phyloP scores from a whole-genome alignment of 2,888 invertebrate species.

The Xanthia icteritia region DNA sequence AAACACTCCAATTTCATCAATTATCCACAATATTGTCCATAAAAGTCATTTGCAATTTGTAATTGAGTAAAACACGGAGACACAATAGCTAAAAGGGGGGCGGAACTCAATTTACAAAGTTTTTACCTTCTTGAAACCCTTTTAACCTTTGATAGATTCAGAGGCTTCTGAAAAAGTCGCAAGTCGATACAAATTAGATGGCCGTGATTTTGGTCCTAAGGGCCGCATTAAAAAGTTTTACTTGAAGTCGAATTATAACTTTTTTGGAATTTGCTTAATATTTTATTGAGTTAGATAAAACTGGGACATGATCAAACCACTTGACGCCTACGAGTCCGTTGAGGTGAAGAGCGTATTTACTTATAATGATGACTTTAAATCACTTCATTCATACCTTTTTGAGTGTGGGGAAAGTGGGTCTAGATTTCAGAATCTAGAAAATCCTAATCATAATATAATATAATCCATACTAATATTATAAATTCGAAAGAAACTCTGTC shows the following conservation, averaged over 20 bases:
- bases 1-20: slow-evolving; percentile 28
- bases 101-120: slow-evolving; percentile 72
- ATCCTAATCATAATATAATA: too few relatives aligned
- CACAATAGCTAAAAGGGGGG: slow-evolving; percentile 69
- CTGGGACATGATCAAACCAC: slow-evolving; percentile 23
- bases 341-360: slow-evolving; percentile 7
- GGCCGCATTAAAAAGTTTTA: slow-evolving; percentile 51
- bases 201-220: slow-evolving; percentile 37
- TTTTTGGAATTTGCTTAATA: slow-evolving; percentile 39
- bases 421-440: neutral
- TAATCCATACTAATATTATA: too few relatives aligned
- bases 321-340: slow-evolving; percentile 12
- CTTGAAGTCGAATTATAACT: slow-evolving; percentile 43
- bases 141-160: slow-evolving; percentile 68
- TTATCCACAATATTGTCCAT: slow-evolving; percentile 30
- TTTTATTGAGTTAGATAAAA: slow-evolving; percentile 49
- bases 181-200: slow-evolving; percentile 59
- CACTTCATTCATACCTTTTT: neutral
- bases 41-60: slow-evolving; percentile 58
- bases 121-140: slow-evolving; percentile 68
- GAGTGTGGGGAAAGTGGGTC: neutral
- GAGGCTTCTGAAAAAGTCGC: slow-evolving; percentile 60
- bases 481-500: too few relatives aligned
- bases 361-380: slow-evolving; percentile 6
- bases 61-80: slow-evolving; percentile 71